phyloP scores from a whole-genome alignment of 1,140 invertebrate genomes.

The Macrobrachium nipponense region DNA sequence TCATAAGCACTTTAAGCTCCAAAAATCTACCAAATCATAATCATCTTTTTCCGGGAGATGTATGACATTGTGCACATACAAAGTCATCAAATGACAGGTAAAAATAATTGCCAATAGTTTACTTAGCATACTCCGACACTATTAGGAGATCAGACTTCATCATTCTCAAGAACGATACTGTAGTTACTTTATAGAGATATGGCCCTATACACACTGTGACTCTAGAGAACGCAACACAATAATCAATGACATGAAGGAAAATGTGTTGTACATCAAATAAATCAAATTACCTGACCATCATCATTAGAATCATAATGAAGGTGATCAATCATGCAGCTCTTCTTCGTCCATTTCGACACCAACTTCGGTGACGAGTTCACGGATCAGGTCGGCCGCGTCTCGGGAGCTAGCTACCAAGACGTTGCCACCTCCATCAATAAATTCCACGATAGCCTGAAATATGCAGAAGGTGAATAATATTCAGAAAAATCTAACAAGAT shows the following conservation, averaged over 20 bases:
- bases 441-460: conserved; percentile 83
- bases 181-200: no score
- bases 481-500: no score
- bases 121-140: no score
- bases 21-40: no score
- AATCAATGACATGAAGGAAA: background rate
- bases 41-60: no score
- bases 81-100: no score
- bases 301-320: conserved; percentile 90
- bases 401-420: conserved; percentile 92
- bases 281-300: conserved; percentile 75
- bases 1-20: no score
- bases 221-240: background rate
- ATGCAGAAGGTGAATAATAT: background rate
- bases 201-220: no score
- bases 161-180: no score
- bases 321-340: conserved; percentile 92
- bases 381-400: conserved; percentile 88
- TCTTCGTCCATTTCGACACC: conserved; percentile 99
- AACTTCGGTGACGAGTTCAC: conserved; percentile 96
- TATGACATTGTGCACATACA: no score
- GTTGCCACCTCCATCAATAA: conserved; percentile 98
- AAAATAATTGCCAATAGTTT: no score
- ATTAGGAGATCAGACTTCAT: no score
- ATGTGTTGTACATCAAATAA: background rate